A percentile compares a stretch with the other conserved stretches of the same genome.
Evolutionary conservation across 2,113 vertebrate species (phyloP).

Genomic region (Enhydra lutris): DNA sequence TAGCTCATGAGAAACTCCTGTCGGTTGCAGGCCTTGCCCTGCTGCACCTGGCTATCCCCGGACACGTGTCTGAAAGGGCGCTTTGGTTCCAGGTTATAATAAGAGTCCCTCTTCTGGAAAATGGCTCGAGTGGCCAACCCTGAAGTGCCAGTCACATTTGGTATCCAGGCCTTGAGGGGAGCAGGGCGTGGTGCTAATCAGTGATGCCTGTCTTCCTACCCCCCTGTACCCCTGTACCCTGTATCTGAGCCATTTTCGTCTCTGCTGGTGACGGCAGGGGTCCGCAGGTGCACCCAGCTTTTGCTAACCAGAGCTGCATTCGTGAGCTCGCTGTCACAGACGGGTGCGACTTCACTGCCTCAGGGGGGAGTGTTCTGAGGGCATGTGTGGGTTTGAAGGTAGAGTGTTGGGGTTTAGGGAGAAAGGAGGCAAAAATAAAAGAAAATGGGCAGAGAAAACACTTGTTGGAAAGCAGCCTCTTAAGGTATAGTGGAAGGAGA

Average conservation of each 20-base stretch:
- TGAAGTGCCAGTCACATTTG: neutral
- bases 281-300: neutral
- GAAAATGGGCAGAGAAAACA: neutral
- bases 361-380: neutral
- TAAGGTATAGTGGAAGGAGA: too few species aligned
- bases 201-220: neutral
- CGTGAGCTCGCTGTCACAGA: neutral
- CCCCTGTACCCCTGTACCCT: too few species aligned
- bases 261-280: neutral
- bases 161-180: neutral
- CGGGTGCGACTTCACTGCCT: neutral
- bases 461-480: neutral
- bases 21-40: neutral
- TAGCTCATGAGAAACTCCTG: neutral
- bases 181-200: fast-evolving
- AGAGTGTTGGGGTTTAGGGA: neutral
- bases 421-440: neutral
- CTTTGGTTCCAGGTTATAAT: slow-evolving; percentile 15
- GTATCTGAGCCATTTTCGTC: neutral
- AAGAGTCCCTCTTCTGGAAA: slow-evolving; percentile 30
- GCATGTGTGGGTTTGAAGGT: neutral
- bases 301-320: neutral
- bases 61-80: neutral
- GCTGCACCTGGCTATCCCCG: fast-evolving
- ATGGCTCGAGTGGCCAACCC: neutral